Conservation (phyloP, 2,113 vertebrate species). For the Prunella fulvescens region DNA sequence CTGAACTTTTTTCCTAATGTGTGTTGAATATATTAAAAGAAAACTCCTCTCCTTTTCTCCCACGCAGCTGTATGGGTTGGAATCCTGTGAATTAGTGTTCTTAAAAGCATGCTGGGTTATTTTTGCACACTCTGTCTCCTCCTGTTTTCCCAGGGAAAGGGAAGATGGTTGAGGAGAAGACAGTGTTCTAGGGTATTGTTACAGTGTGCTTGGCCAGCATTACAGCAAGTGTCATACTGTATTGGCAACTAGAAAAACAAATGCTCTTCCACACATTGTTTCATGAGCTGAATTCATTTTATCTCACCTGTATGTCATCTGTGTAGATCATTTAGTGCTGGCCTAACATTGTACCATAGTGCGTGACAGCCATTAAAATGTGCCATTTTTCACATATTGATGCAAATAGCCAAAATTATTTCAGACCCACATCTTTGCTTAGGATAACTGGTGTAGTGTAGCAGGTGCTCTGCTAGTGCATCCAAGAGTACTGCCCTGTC, state of each 20-base stretch:
- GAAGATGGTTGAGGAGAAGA: background rate
- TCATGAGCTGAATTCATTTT: background rate
- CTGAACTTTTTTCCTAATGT: background rate
- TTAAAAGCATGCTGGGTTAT: background rate
- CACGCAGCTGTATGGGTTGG: background rate
- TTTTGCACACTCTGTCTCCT: background rate
- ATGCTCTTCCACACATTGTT: background rate
- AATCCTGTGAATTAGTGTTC: background rate
- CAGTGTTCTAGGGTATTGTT: background rate
- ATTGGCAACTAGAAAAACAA: background rate
- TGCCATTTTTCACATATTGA: fast-evolving
- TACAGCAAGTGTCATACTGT: background rate
- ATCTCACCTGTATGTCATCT: background rate
- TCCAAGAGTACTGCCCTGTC: background rate
- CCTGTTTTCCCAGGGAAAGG: background rate
- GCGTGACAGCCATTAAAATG: background rate
- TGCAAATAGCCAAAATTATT: background rate
- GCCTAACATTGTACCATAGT: background rate
- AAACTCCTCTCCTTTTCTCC: background rate
- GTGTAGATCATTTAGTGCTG: background rate
- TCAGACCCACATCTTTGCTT: background rate
- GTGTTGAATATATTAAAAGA: background rate
- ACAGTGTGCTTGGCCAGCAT: background rate
- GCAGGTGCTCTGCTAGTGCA: background rate
- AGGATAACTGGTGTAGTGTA: background rate